Evolutionary conservation across 2,888 invertebrate genomes (phyloP).

Genomic region (Netelia fuscicornis): DNA sequence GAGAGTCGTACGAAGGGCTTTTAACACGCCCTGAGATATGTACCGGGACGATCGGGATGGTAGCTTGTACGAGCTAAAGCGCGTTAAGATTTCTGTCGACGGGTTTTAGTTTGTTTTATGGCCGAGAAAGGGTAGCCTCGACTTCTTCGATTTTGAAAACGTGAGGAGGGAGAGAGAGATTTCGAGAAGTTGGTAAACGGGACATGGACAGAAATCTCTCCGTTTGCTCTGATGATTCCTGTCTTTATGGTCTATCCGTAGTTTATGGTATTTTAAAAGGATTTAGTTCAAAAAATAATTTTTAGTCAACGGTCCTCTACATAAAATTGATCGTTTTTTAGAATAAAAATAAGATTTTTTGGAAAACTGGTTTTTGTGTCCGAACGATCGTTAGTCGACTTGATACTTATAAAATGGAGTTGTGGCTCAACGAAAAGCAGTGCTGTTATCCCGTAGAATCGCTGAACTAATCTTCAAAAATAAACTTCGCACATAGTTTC

Average conservation of each 20-base stretch:
- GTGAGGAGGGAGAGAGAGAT: conserved; percentile 13
- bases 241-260: conserved; percentile 81
- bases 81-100: conserved; percentile 81
- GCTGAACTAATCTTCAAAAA: too few relatives aligned
- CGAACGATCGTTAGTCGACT: too few relatives aligned
- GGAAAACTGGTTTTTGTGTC: too few relatives aligned
- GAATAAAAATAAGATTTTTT: too few relatives aligned
- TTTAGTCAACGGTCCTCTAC: too few relatives aligned
- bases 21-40: conserved; percentile 53
- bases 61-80: conserved; percentile 70
- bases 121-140: conserved; percentile 66
- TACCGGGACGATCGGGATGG: conserved; percentile 51
- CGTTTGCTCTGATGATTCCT: conserved; percentile 58
- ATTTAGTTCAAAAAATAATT: conserved; percentile 72
- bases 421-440: too few relatives aligned
- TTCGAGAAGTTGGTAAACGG: conserved; percentile 20
- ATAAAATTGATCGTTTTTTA: too few relatives aligned
- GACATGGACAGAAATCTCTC: conserved; percentile 72
- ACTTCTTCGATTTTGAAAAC: background rate
- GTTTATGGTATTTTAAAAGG: conserved; percentile 82
- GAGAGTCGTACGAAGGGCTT: conserved; percentile 25
- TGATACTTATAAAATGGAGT: too few relatives aligned
- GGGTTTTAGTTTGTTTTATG: conserved; percentile 82
- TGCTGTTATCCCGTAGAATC: too few relatives aligned
- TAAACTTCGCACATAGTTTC: too few relatives aligned